A percentile compares a stretch with the other conserved stretches of the same genome.
Conservation (phyloP, 2,797 vertebrate species). For the Hippopotamyrus pictus region DNA sequence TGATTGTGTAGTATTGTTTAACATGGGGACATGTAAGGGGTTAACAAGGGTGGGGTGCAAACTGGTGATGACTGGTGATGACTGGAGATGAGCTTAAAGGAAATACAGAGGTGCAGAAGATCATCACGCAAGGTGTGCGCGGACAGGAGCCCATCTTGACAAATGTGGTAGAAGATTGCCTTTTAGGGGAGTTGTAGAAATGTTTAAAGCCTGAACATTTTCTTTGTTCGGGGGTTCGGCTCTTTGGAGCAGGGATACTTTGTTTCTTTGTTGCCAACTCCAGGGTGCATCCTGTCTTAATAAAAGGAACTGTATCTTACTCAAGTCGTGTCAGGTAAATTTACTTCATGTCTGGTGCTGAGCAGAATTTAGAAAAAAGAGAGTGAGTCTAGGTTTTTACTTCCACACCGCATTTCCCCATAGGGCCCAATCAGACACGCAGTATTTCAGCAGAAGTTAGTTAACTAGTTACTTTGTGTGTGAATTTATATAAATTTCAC, state of each 20-base stretch:
- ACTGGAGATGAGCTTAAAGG: neutral
- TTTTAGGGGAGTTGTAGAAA: neutral
- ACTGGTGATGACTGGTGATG: neutral
- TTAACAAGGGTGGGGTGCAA: neutral
- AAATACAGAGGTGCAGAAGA: neutral
- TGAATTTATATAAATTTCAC: neutral
- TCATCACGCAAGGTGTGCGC: neutral
- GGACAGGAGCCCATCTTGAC: neutral
- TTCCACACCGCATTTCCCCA: neutral
- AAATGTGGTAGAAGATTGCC: neutral
- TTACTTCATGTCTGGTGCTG: neutral
- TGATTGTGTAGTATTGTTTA: neutral
- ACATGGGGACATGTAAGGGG: neutral
- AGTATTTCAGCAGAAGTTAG: neutral
- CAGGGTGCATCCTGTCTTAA: neutral
- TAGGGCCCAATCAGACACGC: neutral
- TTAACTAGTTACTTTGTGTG: neutral
- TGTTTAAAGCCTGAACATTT: neutral
- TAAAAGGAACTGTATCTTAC: neutral
- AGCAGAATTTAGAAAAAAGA: neutral
- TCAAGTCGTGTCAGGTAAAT: neutral
- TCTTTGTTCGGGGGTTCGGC: neutral
- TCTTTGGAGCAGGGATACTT: neutral
- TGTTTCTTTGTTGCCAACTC: neutral
- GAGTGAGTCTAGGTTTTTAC: neutral